Evolutionary conservation across 2,888 invertebrate genomes (phyloP), one percentile per base, ranked within the genome.

Genomic region (Synanthedon vespiformis): DNA sequence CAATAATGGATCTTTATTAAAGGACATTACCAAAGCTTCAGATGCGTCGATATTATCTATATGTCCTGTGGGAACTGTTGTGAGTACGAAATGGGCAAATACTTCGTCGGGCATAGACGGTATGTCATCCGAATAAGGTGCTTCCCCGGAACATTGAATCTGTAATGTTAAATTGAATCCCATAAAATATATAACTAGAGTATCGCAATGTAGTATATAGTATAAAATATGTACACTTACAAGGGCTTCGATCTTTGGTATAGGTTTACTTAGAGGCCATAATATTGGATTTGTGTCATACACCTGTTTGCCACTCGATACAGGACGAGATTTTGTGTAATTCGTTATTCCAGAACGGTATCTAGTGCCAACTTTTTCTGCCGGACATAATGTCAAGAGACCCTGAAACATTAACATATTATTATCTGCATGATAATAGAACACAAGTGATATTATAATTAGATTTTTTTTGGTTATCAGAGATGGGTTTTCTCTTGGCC

Each of bases 191-290:
- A 34, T 34, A 22, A 5, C 5, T 22, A 22, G 5, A 22, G 5
- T 22, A 34, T 34, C 34, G 6, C 0, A 34, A 27, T 8, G 34
- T 10, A 34, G 8, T 34, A 10, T 34, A 5, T 34, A 34, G 8
- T 34, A 34, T 34, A 34, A 34, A 34, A 34, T 34, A 8, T 34
- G 34, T 44, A 12, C 11, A 50, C 50, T 3, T 50, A 50, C 50
- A 8, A 91, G 74, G 0, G 92, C 92, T 70, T 94, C 94, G 10
- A 93, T 64, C 70, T 95, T 95, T 0, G 89, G 88, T 8, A 94
- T 81, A 0, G 95, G 92, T 67, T 94, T 85, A 59, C 91, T 92
- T 4, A 95, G 67, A 0, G 95, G 95, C 89, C 92, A 95, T 34
- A 91, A 68, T 0, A 88, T 79, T 59, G 90, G 88, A 58, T 93